Evolutionary conservation across 2,888 invertebrate genomes (phyloP).

Genomic region (Calameuta filiformis): DNA sequence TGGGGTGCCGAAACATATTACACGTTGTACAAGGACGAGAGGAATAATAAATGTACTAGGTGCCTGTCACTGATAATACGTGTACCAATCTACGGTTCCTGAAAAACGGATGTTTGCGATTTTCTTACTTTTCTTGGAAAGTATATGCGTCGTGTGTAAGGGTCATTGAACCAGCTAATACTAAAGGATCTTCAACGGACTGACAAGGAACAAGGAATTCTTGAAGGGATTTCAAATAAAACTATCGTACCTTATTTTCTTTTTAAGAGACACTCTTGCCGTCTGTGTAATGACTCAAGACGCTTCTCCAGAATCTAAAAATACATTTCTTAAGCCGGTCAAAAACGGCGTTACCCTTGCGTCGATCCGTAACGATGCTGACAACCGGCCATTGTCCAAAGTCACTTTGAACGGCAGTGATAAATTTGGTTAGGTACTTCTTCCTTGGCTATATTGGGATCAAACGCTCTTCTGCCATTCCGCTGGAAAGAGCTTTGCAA

Average conservation of each 20-base stretch:
- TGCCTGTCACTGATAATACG: background rate
- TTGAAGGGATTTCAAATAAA: background rate
- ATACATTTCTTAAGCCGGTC: background rate
- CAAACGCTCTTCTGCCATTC: conserved; percentile 12
- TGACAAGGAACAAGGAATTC: background rate
- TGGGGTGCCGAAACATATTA: background rate
- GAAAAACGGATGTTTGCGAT: background rate
- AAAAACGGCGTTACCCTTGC: conserved; percentile 1
- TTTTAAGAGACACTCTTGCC: background rate
- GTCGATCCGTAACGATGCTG: background rate
- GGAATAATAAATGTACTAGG: background rate
- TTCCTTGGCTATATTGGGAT: conserved; percentile 20
- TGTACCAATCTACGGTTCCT: background rate
- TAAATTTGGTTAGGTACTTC: background rate
- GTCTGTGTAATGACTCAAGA: background rate
- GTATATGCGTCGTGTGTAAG: background rate
- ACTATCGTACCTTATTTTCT: background rate
- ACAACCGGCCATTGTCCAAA: conserved; percentile 1
- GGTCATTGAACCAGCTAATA: background rate
- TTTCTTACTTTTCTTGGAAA: background rate
- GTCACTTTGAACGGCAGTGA: conserved; percentile 2
- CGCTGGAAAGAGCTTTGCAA: background rate
- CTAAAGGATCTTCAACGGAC: background rate
- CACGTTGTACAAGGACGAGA: background rate
- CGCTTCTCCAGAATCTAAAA: background rate